Conservation (phyloP, 2,888 invertebrate species). For the Mongoloraphidia duomilia region DNA sequence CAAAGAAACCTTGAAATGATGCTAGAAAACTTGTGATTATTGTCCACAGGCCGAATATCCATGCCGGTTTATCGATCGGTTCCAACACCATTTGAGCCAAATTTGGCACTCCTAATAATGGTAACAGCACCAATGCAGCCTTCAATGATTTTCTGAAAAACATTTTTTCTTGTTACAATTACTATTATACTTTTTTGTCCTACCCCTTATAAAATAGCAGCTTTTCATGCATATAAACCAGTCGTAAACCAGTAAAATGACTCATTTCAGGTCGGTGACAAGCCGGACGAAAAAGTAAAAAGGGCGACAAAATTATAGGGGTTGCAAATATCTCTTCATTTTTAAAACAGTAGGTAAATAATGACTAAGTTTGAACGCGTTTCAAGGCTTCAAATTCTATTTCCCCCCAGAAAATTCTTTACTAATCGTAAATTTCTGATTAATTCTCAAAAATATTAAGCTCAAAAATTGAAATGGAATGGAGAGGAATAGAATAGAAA, state of each 20-base stretch:
- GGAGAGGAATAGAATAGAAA: too few relatives aligned
- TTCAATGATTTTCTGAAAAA: conserved; percentile 50
- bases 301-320: too few relatives aligned
- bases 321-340: too few relatives aligned
- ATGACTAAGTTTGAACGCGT: too few relatives aligned
- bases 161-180: neutral
- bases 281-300: too few relatives aligned
- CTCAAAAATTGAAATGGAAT: too few relatives aligned
- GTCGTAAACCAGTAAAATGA: neutral
- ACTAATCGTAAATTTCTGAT: too few relatives aligned
- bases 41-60: conserved; percentile 56
- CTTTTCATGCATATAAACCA: neutral
- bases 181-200: neutral
- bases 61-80: conserved; percentile 36
- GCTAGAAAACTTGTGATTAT: conserved; percentile 54
- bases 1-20: conserved; percentile 64
- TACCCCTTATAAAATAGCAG: neutral
- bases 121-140: conserved; percentile 54
- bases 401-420: too few relatives aligned
- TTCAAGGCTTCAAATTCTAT: too few relatives aligned
- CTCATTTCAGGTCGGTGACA: too few relatives aligned
- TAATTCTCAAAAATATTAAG: too few relatives aligned
- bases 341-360: too few relatives aligned
- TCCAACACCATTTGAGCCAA: conserved; percentile 49
- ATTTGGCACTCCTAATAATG: conserved; percentile 60